Base-by-base conservation (phyloP, 1,140 invertebrate species). In the Ephestia elutella region DNA sequence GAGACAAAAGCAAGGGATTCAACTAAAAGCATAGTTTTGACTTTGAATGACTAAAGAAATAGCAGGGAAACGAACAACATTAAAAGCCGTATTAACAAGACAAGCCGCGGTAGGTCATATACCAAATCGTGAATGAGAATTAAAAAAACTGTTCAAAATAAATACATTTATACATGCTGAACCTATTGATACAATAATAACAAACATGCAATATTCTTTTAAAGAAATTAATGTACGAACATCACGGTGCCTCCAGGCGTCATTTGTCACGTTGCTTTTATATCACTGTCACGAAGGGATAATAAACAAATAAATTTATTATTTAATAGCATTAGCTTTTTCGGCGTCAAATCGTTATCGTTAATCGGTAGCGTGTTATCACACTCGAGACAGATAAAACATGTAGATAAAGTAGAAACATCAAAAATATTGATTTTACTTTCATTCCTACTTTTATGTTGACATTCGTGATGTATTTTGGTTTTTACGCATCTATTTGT, bases 301-400 rank as follows among this genome's bases (percentile, higher is more conserved):
- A 44, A 44, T 44, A 44, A 53, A 53, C 49, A 53, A 25, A 53
- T n/a, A 32, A 49, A 57, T 15, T 57, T 51, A 51, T 51, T 58
- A 58, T 51, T 58, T 50, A 58, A 58, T 50, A 28, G 28, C 56
- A 58, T 58, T 58, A 58, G 49, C 49, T 58, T 58, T 56, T 57
- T 58, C 49, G 49, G 49, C 15, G 38, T 49, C 30, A 28, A 48
- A 28, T 48, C 44, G 44, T 73, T 80, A 80, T 78, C 76, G 62
- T 60, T 78, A 79, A 85, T 83, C 79, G 81, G 79, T 72, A 72
- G 71, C 73, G 61, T 78, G 75, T 76, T 87, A 87, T 87, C 84
- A 68, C 57, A 51, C 57, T 54, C 60, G 71, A 72, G 71, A 72
- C 60, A n/a, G 81, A 87, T 85, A 85, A 84, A 82, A 71, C 68